These are phyloP conservation scores for Oryctes rhinoceros DNA, from an alignment of 1,140 invertebrate species.

Conservation along the genomic window DNA sequence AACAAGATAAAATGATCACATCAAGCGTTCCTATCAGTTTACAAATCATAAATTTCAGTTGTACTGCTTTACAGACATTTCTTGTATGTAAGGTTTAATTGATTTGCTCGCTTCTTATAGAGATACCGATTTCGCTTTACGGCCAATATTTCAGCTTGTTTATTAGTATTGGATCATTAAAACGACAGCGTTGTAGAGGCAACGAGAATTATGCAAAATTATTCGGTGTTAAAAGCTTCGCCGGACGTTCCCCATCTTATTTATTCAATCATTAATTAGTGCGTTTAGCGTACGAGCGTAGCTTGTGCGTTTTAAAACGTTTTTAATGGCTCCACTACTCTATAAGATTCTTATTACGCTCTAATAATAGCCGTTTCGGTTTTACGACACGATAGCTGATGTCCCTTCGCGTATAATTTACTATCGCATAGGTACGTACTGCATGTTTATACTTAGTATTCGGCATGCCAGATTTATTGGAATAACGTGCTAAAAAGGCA, in stretches of 20 bases:
- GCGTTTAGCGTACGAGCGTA: conserved; percentile 22
- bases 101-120: conserved; percentile 3
- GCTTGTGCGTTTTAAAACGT: conserved; percentile 24
- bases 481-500: not conserved
- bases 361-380: conserved; percentile 22
- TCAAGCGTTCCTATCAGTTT: no score
- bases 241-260: conserved; percentile 25
- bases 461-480: conserved; percentile 7
- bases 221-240: conserved; percentile 37
- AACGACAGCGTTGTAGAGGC: conserved; percentile 15
- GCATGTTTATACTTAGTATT: conserved; percentile 11
- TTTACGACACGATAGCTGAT: conserved; percentile 21
- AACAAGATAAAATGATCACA: no score
- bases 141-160: conserved; percentile 32
- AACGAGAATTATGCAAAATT: conserved; percentile 32
- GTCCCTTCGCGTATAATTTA: conserved; percentile 23
- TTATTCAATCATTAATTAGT: conserved; percentile 37
- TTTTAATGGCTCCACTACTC: conserved; percentile 26
- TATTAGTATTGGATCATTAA: conserved; percentile 38
- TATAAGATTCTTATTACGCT: conserved; percentile 26
- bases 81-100: conserved; percentile 6
- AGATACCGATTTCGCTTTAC: conserved; percentile 28
- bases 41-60: no score
- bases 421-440: not conserved
- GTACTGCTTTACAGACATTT: not conserved